Base-by-base conservation (phyloP, 2,797 vertebrate species). In the Chrysolophus pictus region DNA sequence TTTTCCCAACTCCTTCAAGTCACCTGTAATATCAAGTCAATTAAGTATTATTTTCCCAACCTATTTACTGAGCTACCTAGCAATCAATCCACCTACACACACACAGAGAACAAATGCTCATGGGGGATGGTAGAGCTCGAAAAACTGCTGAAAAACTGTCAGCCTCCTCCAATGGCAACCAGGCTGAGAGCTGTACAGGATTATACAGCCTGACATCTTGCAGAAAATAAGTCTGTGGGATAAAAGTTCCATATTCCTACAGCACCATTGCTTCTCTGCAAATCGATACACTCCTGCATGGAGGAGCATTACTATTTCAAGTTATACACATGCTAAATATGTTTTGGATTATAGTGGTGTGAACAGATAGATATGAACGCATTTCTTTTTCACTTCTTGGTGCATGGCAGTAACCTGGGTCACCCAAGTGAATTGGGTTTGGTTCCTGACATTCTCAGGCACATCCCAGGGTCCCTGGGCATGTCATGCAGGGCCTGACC, bases 31-130 rank as follows among this genome's bases (percentile, higher is more conserved):
- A 97, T 96, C 95, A 96, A 95, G 91, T 95, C 93, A 96, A 96
- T 96, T 96, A 97, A 96, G 94, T 95, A 96, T 95, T 96, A 97
- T 97, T 96, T 97, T 96, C 95, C 88, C 96, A 96, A 95, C 87
- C 93, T 96, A 96, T 97, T 97, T 97, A 96, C 95, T 87, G 96
- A 96, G 95, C 86, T 94, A 96, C 93, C 95, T 95, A 88, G 91
- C 95, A 97, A 96, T 96, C 96, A 96, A 93, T 96, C 94, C 92
- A 92, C 95, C 95, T 93, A 96, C 96, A 96, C 93, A 71, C n/a
- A 80, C 17, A 33, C 37, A 81, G 83, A 88, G 96, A 96, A 88
- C 79, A 92, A 94, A 94, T 84, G 89, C 77, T 94, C 82, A 68
- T 70, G 91, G 88, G 88, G 89, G 93, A 93, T 94, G 92, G 90